Base-by-base conservation (phyloP, 2,113 vertebrate species). In the Nothoprocta pentlandii region DNA sequence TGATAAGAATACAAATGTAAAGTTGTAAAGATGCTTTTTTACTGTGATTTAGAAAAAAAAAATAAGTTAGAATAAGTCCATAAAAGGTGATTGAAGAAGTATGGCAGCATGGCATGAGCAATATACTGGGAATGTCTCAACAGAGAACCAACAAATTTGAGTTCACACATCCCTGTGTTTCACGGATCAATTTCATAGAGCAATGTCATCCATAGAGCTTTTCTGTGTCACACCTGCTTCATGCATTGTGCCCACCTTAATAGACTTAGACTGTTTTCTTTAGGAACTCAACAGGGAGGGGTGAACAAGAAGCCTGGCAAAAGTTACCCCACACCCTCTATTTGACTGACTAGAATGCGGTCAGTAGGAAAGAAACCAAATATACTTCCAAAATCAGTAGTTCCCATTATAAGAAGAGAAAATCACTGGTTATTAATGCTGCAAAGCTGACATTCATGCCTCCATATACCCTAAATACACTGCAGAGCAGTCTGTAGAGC, bases 111-210 rank as follows among this genome's bases (percentile, higher is more conserved):
- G 34, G 46, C 25, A 74, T n/a, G 93, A 94, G 90, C 93, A 92
- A 78, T 85, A 92, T 78, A 90, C 82, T 93, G 85, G 64, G 83
- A 92, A 88, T 9, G 42, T 78, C 93, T 95, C 68, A 80, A 12
- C 79, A 77, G 79, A 93, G 56, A 91, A 91, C 39, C 82, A 15
- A 66, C 85, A 96, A 91, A 91, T 95, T 63, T 75, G 63, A 91
- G 91, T 34, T 93, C 87, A 67, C 78, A 80, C 78, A 70, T 87
- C 51, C 78, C 64, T 89, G 91, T 64, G 81, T 94, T 88, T 87
- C 84, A 59, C 87, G 85, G 20, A 79, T 26, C 80, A 36, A 23
- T 69, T 85, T 10, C 81, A 80, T 59, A 53, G 68, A 74, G 56
- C 0, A 54, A 17, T 39, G 59, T 8, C 85, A 83, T 80, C 59